Percentiles rank a stretch among this genome's conserved stretches.
Evolutionary conservation across 2,113 vertebrate genomes (phyloP).

Genomic region (Bettongia penicillata): DNA sequence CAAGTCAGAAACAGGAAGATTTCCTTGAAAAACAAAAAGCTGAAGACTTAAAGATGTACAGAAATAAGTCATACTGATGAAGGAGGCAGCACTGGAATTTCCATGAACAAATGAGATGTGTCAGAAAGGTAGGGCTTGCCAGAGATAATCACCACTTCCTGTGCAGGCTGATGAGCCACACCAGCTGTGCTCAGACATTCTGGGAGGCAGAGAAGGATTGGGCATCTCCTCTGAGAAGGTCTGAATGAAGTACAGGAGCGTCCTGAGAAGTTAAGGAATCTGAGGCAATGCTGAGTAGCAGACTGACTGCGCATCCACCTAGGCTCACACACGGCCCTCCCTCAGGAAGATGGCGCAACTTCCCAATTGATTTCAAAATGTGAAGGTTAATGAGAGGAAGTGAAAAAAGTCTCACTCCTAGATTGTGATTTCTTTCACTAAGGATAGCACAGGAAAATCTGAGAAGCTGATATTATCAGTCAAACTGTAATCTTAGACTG

Average conservation of each 20-base stretch:
- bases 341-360: background rate
- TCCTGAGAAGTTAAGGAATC: conserved; percentile 24
- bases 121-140: too few species aligned
- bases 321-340: background rate
- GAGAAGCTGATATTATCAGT: background rate
- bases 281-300: background rate
- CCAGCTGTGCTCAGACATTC: background rate
- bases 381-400: conserved; percentile 15
- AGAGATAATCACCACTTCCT: background rate
- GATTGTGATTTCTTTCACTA: background rate
- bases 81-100: background rate
- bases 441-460: background rate
- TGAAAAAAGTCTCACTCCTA: background rate
- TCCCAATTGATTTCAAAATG: background rate
- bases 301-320: background rate
- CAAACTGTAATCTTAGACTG: conserved; percentile 16
- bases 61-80: background rate
- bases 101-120: background rate
- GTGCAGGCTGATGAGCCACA: background rate
- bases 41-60: conserved; percentile 12
- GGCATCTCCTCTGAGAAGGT: background rate
- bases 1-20: background rate
- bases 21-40: background rate
- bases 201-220: background rate
- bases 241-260: background rate